Evolutionary conservation across 2,113 vertebrate genomes (phyloP).

Genomic region (Melanotaenia duboulayi): DNA sequence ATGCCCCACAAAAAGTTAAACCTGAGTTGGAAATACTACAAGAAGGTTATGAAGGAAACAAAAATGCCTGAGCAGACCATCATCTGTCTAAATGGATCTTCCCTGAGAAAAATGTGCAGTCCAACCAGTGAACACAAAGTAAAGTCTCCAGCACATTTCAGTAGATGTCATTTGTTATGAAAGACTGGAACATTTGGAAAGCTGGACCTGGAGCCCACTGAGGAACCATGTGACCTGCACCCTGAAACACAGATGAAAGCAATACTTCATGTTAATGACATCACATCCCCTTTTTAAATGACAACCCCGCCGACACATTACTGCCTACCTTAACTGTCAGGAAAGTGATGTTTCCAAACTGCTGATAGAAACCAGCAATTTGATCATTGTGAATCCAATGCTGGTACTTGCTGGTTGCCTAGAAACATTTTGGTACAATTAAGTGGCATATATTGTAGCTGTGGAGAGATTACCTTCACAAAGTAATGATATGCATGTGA

Average conservation of each 20-base stretch:
- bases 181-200: slow-evolving; percentile 82
- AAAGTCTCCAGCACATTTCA: slow-evolving; percentile 43
- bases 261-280: background rate
- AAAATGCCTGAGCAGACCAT: background rate
- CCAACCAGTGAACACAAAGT: background rate
- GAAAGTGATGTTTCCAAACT: slow-evolving; percentile 82
- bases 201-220: slow-evolving; percentile 85
- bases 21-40: background rate
- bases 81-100: background rate
- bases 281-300: background rate
- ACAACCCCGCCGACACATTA: background rate
- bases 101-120: slow-evolving; percentile 51
- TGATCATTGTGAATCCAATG: slow-evolving; percentile 76
- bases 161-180: slow-evolving; percentile 72
- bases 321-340: slow-evolving; percentile 81
- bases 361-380: slow-evolving; percentile 83
- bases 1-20: background rate
- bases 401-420: slow-evolving; percentile 76
- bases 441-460: background rate
- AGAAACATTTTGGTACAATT: background rate
- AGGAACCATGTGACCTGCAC: slow-evolving; percentile 87
- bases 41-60: too few relatives aligned
- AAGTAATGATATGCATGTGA: too few relatives aligned
- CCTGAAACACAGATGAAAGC: slow-evolving; percentile 68
- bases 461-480: too few relatives aligned